These are phyloP conservation scores for Scartelaos histophorus DNA, from an alignment of 2,113 vertebrate species.

Conservation along the genomic window DNA sequence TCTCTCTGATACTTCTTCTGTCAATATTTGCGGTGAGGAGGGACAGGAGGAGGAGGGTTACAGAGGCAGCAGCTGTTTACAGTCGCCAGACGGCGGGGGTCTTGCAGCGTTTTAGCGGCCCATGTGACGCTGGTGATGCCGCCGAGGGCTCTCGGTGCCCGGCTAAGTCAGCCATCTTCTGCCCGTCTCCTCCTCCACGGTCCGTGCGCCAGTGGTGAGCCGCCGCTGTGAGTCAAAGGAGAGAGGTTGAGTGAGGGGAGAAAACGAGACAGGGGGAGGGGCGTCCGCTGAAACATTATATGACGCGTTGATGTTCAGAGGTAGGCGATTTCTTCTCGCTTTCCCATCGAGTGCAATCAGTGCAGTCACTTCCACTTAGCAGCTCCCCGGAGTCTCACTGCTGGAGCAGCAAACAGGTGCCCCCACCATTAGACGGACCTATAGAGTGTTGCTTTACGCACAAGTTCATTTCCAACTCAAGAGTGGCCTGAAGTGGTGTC, in stretches of 20 bases:
- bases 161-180: slow-evolving; percentile 91
- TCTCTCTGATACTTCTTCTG: slow-evolving; percentile 78
- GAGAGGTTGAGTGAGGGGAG: slow-evolving; percentile 79
- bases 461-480: neutral
- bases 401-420: slow-evolving; percentile 65
- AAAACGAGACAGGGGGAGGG: slow-evolving; percentile 81
- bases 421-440: slow-evolving; percentile 18
- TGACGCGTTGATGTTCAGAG: slow-evolving; percentile 78
- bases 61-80: slow-evolving; percentile 71
- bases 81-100: slow-evolving; percentile 77
- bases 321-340: slow-evolving; percentile 76
- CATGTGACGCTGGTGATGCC: slow-evolving; percentile 75
- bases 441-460: slow-evolving; percentile 1
- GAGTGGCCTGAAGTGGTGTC: neutral
- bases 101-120: slow-evolving; percentile 72
- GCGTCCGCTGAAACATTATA: slow-evolving; percentile 82
- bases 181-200: slow-evolving; percentile 78
- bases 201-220: slow-evolving; percentile 77
- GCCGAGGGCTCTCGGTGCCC: slow-evolving; percentile 79
- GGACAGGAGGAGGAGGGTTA: slow-evolving; percentile 30
- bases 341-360: slow-evolving; percentile 67
- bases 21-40: slow-evolving; percentile 75
- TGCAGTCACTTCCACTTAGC: slow-evolving; percentile 60
- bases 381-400: slow-evolving; percentile 19
- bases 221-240: slow-evolving; percentile 80